These are phyloP conservation scores for Cheirogaleus medius DNA, from an alignment of 2,113 vertebrate species.

Conservation along the genomic window DNA sequence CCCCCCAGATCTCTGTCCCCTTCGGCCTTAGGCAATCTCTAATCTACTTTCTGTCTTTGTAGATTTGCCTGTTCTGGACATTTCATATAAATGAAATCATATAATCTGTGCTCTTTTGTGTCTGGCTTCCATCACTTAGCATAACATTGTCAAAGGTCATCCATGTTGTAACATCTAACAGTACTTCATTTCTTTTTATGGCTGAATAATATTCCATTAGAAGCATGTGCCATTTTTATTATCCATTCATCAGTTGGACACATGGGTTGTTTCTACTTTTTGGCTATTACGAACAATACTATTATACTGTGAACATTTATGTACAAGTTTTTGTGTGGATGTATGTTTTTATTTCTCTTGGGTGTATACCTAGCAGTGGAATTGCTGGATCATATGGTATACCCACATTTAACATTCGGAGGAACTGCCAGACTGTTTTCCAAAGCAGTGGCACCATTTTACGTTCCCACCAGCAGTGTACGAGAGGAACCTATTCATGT, in stretches of 20 bases:
- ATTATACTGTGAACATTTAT: neutral
- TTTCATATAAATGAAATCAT: neutral
- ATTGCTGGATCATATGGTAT: neutral
- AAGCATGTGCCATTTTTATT: neutral
- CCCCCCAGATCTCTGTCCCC: neutral
- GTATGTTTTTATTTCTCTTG: conserved; percentile 23
- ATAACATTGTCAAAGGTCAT: neutral
- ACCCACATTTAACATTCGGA: conserved; percentile 5
- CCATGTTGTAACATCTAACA: neutral
- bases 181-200: neutral
- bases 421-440: conserved; percentile 1
- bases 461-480: neutral
- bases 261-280: neutral
- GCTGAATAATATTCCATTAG: neutral
- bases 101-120: neutral
- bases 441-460: neutral
- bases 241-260: neutral
- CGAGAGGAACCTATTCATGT: conserved; percentile 13
- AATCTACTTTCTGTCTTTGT: neutral
- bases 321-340: neutral
- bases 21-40: neutral
- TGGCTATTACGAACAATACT: neutral
- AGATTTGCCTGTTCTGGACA: neutral
- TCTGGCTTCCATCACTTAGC: neutral
- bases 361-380: neutral